Conservation (phyloP, 2,888 invertebrate species). For the Leistus spinibarbis region DNA sequence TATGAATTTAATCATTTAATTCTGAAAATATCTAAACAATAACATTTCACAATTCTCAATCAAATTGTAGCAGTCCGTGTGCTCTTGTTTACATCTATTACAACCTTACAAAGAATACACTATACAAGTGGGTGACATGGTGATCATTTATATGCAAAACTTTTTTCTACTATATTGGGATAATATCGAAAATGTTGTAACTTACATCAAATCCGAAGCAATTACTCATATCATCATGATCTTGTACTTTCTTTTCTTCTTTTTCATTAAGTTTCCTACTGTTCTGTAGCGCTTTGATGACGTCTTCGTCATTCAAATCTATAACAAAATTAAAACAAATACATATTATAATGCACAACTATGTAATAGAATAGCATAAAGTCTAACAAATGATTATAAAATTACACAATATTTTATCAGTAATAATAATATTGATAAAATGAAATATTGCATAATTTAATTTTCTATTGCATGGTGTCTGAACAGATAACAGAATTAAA, state of each 20-base stretch:
- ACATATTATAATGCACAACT: background rate
- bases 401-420: background rate
- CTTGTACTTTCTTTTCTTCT: slow-evolving; percentile 50
- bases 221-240: slow-evolving; percentile 69
- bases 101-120: too few species aligned
- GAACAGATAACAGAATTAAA: slow-evolving; percentile 1
- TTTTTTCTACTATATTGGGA: too few species aligned
- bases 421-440: background rate
- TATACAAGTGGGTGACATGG: too few species aligned
- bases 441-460: background rate
- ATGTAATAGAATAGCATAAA: background rate
- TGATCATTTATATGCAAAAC: too few species aligned
- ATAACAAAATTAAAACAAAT: slow-evolving; percentile 22
- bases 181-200: too few species aligned
- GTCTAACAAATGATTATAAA: background rate
- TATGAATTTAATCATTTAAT: too few species aligned
- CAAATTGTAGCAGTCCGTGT: too few species aligned
- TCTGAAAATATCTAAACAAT: too few species aligned
- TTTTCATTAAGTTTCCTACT: slow-evolving; percentile 53
- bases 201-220: slow-evolving; percentile 85
- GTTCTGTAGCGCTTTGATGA: slow-evolving; percentile 55
- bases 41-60: too few species aligned
- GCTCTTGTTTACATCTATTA: too few species aligned
- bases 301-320: slow-evolving; percentile 58
- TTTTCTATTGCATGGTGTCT: background rate